Evolutionary conservation across 1,140 invertebrate genomes (phyloP).

Genomic region (Drosophila tani): DNA sequence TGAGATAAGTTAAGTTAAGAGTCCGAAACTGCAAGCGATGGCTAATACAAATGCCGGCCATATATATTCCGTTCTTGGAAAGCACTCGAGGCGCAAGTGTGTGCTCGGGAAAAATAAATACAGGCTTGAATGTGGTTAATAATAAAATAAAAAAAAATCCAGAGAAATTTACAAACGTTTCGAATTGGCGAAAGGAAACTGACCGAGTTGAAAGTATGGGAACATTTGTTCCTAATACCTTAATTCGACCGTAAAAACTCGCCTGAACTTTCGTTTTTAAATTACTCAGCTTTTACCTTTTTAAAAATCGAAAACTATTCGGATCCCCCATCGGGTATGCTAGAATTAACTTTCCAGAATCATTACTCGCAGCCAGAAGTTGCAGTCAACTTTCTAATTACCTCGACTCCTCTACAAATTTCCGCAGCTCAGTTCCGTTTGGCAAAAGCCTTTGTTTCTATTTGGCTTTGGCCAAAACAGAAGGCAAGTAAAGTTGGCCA

Average conservation of each 20-base stretch:
- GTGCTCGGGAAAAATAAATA: not conserved
- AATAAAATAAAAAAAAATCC: not conserved
- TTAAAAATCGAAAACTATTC: slow-evolving; percentile 14
- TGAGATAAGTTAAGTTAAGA: slow-evolving; percentile 18
- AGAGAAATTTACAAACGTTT: too few species aligned
- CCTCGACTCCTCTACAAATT: slow-evolving; percentile 38
- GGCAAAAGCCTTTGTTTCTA: slow-evolving; percentile 42
- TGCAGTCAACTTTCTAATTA: slow-evolving; percentile 60
- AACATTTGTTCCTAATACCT: too few species aligned
- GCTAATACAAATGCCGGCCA: slow-evolving; percentile 72
- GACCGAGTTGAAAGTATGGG: too few species aligned
- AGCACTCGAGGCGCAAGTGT: slow-evolving; percentile 26
- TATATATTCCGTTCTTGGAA: slow-evolving; percentile 47
- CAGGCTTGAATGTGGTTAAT: not conserved
- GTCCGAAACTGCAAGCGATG: slow-evolving; percentile 47
- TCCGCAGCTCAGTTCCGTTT: slow-evolving; percentile 34
- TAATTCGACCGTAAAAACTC: slow-evolving; percentile 3
- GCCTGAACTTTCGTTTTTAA: not conserved
- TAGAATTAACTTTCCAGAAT: slow-evolving; percentile 32
- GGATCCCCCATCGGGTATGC: slow-evolving; percentile 9
- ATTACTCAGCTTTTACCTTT: slow-evolving; percentile 1
- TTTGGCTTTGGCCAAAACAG: slow-evolving; percentile 41
- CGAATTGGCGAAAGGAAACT: too few species aligned
- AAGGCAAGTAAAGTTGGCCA: slow-evolving; percentile 53
- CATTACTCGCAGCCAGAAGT: slow-evolving; percentile 24